A percentile compares a stretch with the other conserved stretches of the same genome.
These are phyloP conservation scores for Diuraphis noxia DNA, from an alignment of 1,140 invertebrate genomes.

Conservation along the genomic window DNA sequence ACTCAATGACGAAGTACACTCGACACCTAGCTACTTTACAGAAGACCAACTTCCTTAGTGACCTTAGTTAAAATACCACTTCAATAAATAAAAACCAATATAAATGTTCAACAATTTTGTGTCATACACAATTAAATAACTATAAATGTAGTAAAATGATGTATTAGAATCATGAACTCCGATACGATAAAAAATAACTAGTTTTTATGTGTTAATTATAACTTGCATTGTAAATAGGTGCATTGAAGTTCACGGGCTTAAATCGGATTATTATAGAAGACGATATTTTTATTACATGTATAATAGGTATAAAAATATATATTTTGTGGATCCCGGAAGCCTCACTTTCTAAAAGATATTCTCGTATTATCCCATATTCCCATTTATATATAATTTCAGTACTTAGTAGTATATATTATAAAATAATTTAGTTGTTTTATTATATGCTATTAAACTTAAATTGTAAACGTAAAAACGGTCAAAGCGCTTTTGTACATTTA, in stretches of 20 bases:
- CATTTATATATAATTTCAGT: neutral
- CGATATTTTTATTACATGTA: neutral
- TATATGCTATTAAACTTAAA: neutral
- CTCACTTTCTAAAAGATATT: neutral
- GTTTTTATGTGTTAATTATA: neutral
- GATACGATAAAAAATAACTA: neutral
- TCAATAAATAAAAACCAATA: neutral
- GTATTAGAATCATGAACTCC: neutral
- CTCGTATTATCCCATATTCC: neutral
- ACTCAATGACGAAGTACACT: neutral
- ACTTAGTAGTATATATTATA: neutral
- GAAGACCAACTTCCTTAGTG: neutral
- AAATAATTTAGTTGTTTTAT: neutral
- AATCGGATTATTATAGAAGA: neutral
- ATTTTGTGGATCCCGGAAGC: neutral
- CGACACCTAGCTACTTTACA: neutral
- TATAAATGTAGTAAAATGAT: neutral
- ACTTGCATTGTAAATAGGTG: neutral
- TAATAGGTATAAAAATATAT: neutral
- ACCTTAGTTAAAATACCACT: neutral
- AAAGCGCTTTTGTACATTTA: neutral
- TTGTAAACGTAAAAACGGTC: neutral
- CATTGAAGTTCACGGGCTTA: neutral
- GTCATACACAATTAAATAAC: neutral
- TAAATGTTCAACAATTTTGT: neutral